Percentiles rank a stretch among this genome's conserved stretches.
phyloP scores from a whole-genome alignment of 2,113 vertebrate genomes.

The Potamarius usumacintae region DNA sequence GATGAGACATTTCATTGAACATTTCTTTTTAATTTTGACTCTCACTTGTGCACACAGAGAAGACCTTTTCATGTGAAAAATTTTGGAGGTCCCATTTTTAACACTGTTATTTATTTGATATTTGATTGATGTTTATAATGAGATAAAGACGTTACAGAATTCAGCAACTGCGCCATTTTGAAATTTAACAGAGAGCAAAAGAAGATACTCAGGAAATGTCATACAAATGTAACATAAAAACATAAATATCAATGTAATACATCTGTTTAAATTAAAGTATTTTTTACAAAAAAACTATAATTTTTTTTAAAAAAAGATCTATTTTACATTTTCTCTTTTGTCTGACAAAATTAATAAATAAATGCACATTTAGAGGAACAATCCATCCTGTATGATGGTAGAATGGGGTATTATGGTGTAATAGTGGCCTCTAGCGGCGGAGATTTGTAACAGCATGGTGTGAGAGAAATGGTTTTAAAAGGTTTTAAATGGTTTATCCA shows the following conservation, averaged over 20 bases:
- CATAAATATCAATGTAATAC: neutral
- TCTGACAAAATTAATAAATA: neutral
- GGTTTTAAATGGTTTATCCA: no score
- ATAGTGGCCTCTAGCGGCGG: constrained; percentile 33
- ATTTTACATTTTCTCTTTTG: no score
- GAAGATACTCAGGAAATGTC: neutral
- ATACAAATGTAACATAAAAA: neutral
- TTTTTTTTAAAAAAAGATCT: no score
- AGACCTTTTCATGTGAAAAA: no score
- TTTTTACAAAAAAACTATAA: neutral
- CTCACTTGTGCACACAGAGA: neutral
- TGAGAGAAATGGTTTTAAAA: no score
- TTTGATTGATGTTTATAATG: neutral
- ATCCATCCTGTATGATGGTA: neutral
- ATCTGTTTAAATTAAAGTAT: neutral
- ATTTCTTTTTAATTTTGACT: no score
- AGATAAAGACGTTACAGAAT: neutral
- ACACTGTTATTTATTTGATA: neutral
- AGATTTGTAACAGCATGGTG: neutral
- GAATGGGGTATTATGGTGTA: neutral
- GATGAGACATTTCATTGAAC: neutral
- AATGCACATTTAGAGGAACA: neutral
- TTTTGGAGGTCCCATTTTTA: neutral
- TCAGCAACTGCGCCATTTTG: neutral
- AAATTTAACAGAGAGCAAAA: neutral